Evolutionary conservation across 1,140 invertebrate species (phyloP).

Genomic region (Propsilocerus akamusi): DNA sequence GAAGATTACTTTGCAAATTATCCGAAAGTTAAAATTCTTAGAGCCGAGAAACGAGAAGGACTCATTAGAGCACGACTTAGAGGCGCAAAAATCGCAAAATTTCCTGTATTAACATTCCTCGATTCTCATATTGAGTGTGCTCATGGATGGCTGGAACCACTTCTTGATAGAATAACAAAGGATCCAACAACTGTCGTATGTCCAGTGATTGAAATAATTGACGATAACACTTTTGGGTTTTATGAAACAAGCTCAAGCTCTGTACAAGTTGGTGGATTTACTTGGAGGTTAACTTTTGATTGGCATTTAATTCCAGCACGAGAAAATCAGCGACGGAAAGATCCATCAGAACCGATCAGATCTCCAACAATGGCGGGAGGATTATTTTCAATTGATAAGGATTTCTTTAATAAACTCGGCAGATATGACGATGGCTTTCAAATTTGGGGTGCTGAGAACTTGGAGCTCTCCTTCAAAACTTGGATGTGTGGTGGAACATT

Average conservation of each 20-base stretch:
- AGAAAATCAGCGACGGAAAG: slow-evolving; percentile 10
- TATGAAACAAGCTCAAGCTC: slow-evolving; percentile 32
- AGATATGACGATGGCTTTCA: slow-evolving; percentile 97
- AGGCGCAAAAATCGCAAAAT: slow-evolving; percentile 41
- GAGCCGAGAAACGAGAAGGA: slow-evolving; percentile 54
- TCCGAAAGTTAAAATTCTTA: slow-evolving; percentile 42
- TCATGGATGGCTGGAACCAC: slow-evolving; percentile 43
- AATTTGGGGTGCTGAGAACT: slow-evolving; percentile 94
- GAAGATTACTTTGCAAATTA: slow-evolving; percentile 33
- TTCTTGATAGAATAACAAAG: slow-evolving; percentile 29
- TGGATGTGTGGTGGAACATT: slow-evolving; percentile 54
- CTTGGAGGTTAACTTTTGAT: slow-evolving; percentile 90
- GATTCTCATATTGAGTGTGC: slow-evolving; percentile 71
- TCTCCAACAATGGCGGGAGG: slow-evolving; percentile 87
- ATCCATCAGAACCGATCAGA: slow-evolving; percentile 53
- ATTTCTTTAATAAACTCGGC: slow-evolving; percentile 84
- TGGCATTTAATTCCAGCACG: slow-evolving; percentile 69
- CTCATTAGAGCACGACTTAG: slow-evolving; percentile 52
- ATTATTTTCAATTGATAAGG: slow-evolving; percentile 44
- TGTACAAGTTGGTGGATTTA: slow-evolving; percentile 69
- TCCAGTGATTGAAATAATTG: slow-evolving; percentile 38
- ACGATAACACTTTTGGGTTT: slow-evolving; percentile 34
- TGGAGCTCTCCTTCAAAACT: slow-evolving; percentile 89
- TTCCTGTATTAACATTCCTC: slow-evolving; percentile 55
- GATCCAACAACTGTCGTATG: slow-evolving; percentile 28